Base-by-base conservation (phyloP, 2,113 vertebrate genomes). In the Vimba vimba region DNA sequence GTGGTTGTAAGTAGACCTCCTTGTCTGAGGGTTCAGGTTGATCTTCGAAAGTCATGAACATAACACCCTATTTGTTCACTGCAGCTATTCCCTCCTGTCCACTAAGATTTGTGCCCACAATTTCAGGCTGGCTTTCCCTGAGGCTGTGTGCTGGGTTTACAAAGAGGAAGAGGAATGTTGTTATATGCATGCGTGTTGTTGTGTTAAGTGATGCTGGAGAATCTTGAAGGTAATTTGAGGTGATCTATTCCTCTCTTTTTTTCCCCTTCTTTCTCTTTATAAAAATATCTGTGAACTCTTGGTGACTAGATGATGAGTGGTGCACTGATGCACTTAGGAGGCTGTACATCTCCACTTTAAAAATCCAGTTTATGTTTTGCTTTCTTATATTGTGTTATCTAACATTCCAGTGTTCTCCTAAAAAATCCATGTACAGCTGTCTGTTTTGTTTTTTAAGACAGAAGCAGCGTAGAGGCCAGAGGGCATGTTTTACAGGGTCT, bases 111-210 rank as follows among this genome's bases (percentile, higher is more conserved):
- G 64, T 30, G 25, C 76, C 52, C 64, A 80, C 6, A 82, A 50
- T 47, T 79, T 50, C 33, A 76, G 43, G 9, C 13, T 68, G 59
- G 66, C 39, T 82, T 39, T 75, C 52, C 76, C 77, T 50, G 55
- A 55, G 55, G 47, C 76, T 50, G 23, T 75, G 69, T 85, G 60
- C 43, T 19, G 33, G 83, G 43, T 74, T 62, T 78, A 66, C 82
- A 87, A 89, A 90, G 81, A 88, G 89, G 83, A 87, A 88, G 91
- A 87, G 89, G 89, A 89, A 89, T 90, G 86, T 87, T 43, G 43
- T 81, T 79, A 21, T 75, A 10, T 88, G 69, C 57, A 76, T 43
- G 75, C 79, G 82, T 76, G 39, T 87, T 90, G 86, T 93, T 91
- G 90, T 36, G 68, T 59, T 33, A 78, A 71, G 39, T 43, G 83